These are phyloP conservation scores for Leptopilina drosophilae DNA, from an alignment of 2,888 invertebrate genomes.

Conservation along the genomic window DNA sequence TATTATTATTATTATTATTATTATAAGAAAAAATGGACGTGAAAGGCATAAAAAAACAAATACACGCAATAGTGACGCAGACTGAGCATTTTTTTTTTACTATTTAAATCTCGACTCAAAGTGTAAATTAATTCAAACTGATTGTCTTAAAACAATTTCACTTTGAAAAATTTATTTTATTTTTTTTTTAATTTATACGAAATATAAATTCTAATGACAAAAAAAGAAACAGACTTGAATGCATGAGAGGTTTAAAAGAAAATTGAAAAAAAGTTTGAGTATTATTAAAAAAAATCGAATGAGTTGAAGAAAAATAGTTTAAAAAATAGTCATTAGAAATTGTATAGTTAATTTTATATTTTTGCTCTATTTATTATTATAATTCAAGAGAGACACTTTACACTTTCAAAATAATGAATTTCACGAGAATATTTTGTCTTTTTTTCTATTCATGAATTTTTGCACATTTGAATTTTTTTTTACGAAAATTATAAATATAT, in stretches of 20 bases:
- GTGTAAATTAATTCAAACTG: constrained; percentile 35
- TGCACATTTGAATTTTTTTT: neutral
- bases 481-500: neutral
- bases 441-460: neutral
- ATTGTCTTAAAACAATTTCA: constrained; percentile 13
- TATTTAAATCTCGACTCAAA: constrained; percentile 54
- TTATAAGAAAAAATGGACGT: constrained; percentile 49
- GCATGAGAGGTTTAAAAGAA: constrained; percentile 18
- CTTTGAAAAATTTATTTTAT: neutral
- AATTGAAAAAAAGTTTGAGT: constrained; percentile 49
- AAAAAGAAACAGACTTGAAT: neutral
- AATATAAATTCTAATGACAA: neutral
- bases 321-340: constrained; percentile 64
- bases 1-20: constrained; percentile 49
- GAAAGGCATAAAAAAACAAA: constrained; percentile 62
- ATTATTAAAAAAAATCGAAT: constrained; percentile 53
- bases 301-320: constrained; percentile 49
- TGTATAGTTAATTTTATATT: constrained; percentile 72
- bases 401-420: constrained; percentile 2
- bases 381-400: constrained; percentile 56
- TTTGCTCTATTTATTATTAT: constrained; percentile 69
- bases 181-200: neutral
- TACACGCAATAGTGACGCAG: constrained; percentile 66
- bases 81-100: constrained; percentile 63
- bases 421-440: neutral